Evolutionary conservation across 2,888 invertebrate species (phyloP).

Genomic region (Coenonympha glycerion): DNA sequence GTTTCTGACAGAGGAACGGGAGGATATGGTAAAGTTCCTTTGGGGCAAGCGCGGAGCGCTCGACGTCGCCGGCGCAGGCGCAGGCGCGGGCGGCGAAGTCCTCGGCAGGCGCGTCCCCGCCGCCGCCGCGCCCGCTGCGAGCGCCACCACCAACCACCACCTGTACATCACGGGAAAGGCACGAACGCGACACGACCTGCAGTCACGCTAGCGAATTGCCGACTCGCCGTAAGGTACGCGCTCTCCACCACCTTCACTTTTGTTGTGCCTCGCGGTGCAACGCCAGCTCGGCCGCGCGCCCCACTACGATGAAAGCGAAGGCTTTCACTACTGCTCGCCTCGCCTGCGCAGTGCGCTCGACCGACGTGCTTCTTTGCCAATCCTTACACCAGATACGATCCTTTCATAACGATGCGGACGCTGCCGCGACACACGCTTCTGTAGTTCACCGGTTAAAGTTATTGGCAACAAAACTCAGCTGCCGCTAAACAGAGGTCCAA

Average conservation of each 20-base stretch:
- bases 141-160: constrained; percentile 60
- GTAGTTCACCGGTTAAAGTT: neutral
- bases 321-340: constrained; percentile 57
- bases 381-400: constrained; percentile 22
- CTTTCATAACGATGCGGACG: constrained; percentile 21
- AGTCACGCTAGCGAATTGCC: constrained; percentile 49
- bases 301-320: constrained; percentile 69
- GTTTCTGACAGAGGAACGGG: constrained; percentile 64
- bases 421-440: neutral
- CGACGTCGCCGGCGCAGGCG: constrained; percentile 70
- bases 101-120: constrained; percentile 64
- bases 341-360: too few relatives aligned
- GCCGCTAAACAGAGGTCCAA: constrained; percentile 1
- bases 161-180: constrained; percentile 53
- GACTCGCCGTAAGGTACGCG: constrained; percentile 49
- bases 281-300: constrained; percentile 42
- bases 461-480: neutral
- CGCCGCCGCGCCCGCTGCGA: constrained; percentile 45
- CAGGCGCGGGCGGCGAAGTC: constrained; percentile 66
- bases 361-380: constrained; percentile 17
- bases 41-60: constrained; percentile 70
- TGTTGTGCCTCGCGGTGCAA: constrained; percentile 43
- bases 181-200: constrained; percentile 54
- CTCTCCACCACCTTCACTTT: constrained; percentile 64
- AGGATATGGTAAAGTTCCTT: constrained; percentile 66